These are phyloP conservation scores for Leptosomus discolor DNA, from an alignment of 2,113 vertebrate genomes.

Conservation along the genomic window DNA sequence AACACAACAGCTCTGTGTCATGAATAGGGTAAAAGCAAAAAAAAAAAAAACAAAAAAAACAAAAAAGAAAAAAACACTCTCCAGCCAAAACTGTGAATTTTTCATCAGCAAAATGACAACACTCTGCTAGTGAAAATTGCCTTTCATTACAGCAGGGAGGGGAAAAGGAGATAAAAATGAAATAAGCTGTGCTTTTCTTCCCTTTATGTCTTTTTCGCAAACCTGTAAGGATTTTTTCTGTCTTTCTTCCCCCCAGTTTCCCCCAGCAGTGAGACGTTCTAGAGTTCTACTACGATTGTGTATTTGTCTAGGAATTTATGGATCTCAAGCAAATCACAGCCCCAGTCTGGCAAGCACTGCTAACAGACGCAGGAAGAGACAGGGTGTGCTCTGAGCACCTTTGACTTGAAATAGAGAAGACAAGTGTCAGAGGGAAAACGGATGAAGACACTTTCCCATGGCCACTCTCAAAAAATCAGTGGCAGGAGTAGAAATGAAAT, in stretches of 20 bases:
- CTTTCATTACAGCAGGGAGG: neutral
- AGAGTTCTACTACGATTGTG: neutral
- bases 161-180: constrained; percentile 23
- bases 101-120: neutral
- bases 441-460: neutral
- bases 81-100: constrained; percentile 2
- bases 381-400: neutral
- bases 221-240: neutral
- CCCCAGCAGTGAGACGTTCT: neutral
- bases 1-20: neutral
- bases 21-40: neutral
- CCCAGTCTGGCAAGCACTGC: neutral
- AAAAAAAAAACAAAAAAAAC: neutral
- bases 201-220: neutral
- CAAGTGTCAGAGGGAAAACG: neutral
- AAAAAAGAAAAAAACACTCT: neutral
- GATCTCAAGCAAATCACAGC: neutral
- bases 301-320: neutral
- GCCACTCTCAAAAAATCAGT: neutral
- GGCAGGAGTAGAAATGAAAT: neutral
- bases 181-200: neutral
- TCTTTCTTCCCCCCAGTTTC: neutral
- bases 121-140: neutral
- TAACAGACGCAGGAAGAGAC: neutral
- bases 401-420: neutral